Conservation (phyloP, 2,888 invertebrate species). For the Hofmannophila pseudospretella region DNA sequence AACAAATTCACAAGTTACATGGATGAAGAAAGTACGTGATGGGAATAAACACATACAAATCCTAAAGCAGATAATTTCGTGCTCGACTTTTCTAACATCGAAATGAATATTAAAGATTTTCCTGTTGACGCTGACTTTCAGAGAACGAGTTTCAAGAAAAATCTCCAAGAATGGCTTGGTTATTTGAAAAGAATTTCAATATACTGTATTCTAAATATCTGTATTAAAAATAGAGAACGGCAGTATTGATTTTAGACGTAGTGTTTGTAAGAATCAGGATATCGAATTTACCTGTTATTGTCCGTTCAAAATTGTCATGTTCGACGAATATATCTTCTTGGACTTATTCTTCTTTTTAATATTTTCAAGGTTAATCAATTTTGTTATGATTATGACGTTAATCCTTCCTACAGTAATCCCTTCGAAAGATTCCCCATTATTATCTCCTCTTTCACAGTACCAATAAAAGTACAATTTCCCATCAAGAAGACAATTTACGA, state of each 20-base stretch:
- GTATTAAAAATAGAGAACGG: too few relatives aligned
- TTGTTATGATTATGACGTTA: too few relatives aligned
- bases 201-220: too few relatives aligned
- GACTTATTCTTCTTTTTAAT: too few relatives aligned
- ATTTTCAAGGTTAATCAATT: too few relatives aligned
- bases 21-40: slow-evolving; percentile 6
- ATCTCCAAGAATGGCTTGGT: slow-evolving; percentile 1
- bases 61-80: slow-evolving; percentile 10
- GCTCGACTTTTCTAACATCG: slow-evolving; percentile 5
- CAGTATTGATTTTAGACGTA: too few relatives aligned
- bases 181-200: too few relatives aligned
- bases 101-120: slow-evolving; percentile 11
- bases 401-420: slow-evolving; percentile 1
- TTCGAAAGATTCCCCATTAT: slow-evolving; percentile 3
- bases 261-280: too few relatives aligned
- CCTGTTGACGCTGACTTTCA: slow-evolving; percentile 7
- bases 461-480: slow-evolving; percentile 8
- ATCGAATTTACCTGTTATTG: too few relatives aligned
- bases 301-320: too few relatives aligned
- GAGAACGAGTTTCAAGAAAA: background rate
- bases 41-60: slow-evolving; percentile 7
- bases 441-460: slow-evolving; percentile 5
- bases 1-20: slow-evolving; percentile 7
- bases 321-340: too few relatives aligned
- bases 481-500: slow-evolving; percentile 5